A percentile compares a stretch with the other conserved stretches of the same genome.
Evolutionary conservation across 1,140 invertebrate species (phyloP).

Genomic region (Ostrea edulis): DNA sequence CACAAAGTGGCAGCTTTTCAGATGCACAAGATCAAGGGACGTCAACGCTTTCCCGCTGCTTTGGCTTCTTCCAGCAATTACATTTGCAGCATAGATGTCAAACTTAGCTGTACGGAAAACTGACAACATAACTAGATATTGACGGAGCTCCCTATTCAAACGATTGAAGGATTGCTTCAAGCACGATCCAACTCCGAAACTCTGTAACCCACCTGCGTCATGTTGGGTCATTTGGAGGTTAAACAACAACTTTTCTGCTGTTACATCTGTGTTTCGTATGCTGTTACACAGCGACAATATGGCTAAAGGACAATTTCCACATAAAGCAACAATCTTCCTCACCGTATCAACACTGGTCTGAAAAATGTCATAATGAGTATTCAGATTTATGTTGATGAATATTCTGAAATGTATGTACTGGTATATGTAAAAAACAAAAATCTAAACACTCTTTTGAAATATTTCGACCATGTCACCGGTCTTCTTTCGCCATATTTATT

Average conservation of each 20-base stretch:
- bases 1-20: not conserved
- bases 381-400: no score
- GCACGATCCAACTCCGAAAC: not conserved
- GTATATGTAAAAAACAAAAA: no score
- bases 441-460: no score
- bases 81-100: not conserved
- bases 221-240: not conserved
- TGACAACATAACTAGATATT: not conserved
- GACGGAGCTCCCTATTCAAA: not conserved
- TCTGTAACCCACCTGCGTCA: not conserved
- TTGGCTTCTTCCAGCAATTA: not conserved
- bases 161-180: not conserved
- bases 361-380: not conserved
- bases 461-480: no score
- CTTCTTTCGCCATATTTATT: no score
- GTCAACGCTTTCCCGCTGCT: not conserved
- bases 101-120: constrained; percentile 17
- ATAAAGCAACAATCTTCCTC: not conserved
- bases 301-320: constrained; percentile 18
- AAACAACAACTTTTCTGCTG: not conserved
- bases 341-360: not conserved
- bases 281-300: constrained; percentile 13
- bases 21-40: not conserved
- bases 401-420: no score
- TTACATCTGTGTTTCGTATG: not conserved